Evolutionary conservation across 2,797 vertebrate species (phyloP).

Genomic region (Neostethus bicornis): DNA sequence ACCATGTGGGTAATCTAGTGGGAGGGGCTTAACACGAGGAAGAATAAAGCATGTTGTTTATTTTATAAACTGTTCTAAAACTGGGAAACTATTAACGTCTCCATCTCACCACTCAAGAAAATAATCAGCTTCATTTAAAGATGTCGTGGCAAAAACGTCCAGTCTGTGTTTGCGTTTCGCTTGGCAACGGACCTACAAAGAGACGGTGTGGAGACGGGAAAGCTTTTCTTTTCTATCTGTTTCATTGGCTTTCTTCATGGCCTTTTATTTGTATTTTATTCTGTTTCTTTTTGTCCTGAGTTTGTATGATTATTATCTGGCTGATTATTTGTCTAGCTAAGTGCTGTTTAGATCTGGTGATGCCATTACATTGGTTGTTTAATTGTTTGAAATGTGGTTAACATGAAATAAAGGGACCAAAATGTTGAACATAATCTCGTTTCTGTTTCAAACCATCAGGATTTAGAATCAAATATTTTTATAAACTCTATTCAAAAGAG

Average conservation of each 20-base stretch:
- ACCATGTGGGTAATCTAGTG: not conserved
- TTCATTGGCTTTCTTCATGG: conserved; percentile 35
- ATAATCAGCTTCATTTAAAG: conserved; percentile 17
- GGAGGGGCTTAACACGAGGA: not conserved
- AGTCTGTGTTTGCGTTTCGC: conserved; percentile 25
- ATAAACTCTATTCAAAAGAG: no score
- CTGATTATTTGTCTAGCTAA: conserved; percentile 72
- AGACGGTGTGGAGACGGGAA: conserved; percentile 58
- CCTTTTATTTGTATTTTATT: conserved; percentile 50
- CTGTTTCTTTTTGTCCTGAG: conserved; percentile 41
- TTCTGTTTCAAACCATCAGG: not conserved
- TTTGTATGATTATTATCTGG: conserved; percentile 67
- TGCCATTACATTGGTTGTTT: conserved; percentile 81
- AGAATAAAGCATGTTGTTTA: not conserved
- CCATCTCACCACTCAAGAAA: not conserved
- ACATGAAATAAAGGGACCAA: conserved; percentile 85
- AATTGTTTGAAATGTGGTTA: conserved; percentile 85
- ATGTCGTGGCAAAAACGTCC: conserved; percentile 29
- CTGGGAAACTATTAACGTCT: conserved; percentile 1
- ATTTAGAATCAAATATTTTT: no score
- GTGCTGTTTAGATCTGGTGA: conserved; percentile 81
- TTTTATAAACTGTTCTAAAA: not conserved
- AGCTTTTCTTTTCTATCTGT: conserved; percentile 45
- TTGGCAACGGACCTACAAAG: conserved; percentile 48
- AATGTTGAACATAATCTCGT: conserved; percentile 63